Conservation (phyloP, 2,113 vertebrate species). For the Paramisgurnus dabryanus region DNA sequence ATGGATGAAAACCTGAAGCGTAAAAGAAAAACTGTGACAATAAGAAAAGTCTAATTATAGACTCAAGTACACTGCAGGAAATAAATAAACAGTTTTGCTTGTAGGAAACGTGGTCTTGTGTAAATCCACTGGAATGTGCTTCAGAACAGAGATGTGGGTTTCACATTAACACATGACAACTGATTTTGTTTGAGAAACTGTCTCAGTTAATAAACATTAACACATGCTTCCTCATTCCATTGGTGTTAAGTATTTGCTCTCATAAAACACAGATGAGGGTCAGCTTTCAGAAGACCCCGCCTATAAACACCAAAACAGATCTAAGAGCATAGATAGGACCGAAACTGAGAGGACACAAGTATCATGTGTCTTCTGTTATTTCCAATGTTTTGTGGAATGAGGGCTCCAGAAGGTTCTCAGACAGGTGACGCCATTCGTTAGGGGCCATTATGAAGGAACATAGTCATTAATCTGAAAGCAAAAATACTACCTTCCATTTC, state of each 20-base stretch:
- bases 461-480: background rate
- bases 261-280: conserved; percentile 21
- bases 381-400: conserved; percentile 4
- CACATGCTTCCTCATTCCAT: conserved; percentile 50
- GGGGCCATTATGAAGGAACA: background rate
- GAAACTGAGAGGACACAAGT: conserved; percentile 28
- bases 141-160: conserved; percentile 10
- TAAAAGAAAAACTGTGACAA: conserved; percentile 25
- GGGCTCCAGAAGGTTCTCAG: background rate
- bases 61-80: background rate
- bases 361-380: conserved; percentile 20
- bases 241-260: background rate
- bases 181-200: background rate
- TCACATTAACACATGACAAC: conserved; percentile 18
- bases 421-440: background rate
- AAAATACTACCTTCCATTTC: background rate
- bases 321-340: conserved; percentile 20
- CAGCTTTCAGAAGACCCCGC: conserved; percentile 5
- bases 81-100: conserved; percentile 8
- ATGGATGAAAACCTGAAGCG: background rate
- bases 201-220: conserved; percentile 12
- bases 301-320: conserved; percentile 6
- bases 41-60: conserved; percentile 39
- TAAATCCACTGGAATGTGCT: conserved; percentile 10
- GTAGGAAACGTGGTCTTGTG: conserved; percentile 23